Percentiles rank a stretch among this genome's conserved stretches.
phyloP scores from a whole-genome alignment of 2,113 vertebrate species.

The Chrysochloris asiatica region DNA sequence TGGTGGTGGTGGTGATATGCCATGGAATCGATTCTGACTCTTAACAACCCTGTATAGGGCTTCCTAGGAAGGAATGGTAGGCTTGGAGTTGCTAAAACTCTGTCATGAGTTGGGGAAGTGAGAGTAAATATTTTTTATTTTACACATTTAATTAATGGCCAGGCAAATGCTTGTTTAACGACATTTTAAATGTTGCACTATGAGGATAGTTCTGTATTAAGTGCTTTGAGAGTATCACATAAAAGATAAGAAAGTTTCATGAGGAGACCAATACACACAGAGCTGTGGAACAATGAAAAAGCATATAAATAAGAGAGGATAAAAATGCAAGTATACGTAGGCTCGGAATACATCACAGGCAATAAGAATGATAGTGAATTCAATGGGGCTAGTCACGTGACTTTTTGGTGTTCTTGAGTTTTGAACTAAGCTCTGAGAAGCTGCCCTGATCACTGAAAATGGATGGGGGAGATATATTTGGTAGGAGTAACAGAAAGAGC shows the following conservation, averaged over 20 bases:
- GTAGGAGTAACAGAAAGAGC: neutral
- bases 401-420: neutral
- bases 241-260: neutral
- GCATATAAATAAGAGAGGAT: neutral
- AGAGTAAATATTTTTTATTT: constrained; percentile 53
- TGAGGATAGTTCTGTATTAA: neutral
- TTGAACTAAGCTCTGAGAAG: neutral
- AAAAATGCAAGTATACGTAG: neutral
- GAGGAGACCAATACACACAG: neutral
- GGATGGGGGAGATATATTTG: neutral
- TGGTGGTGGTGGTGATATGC: too few species aligned
- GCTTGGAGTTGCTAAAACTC: neutral
- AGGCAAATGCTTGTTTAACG: constrained; percentile 27
- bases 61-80: too few species aligned
- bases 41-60: too few species aligned
- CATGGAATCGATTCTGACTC: too few species aligned
- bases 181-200: constrained; percentile 13
- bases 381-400: neutral
- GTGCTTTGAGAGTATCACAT: constrained; percentile 34
- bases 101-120: neutral
- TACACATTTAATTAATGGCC: neutral
- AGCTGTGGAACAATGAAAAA: neutral
- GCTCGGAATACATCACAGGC: neutral
- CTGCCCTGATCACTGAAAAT: neutral
- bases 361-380: neutral